phyloP scores from a whole-genome alignment of 2,113 vertebrate genomes.

The Anthoscopus minutus region DNA sequence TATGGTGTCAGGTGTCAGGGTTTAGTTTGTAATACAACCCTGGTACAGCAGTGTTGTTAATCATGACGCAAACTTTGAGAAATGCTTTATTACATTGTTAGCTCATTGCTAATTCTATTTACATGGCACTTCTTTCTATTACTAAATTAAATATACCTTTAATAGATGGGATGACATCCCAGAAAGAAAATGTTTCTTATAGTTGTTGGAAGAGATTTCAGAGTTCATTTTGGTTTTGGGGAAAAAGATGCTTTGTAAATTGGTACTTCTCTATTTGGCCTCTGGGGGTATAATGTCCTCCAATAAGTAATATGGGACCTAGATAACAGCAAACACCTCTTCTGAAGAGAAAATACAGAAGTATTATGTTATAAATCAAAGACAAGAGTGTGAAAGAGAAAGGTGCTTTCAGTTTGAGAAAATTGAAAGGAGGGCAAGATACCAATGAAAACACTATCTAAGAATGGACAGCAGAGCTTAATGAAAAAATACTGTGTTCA shows the following conservation, averaged over 20 bases:
- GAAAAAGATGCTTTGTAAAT: neutral
- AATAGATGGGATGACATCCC: neutral
- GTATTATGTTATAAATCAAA: constrained; percentile 21
- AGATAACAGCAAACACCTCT: neutral
- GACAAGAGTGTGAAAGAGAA: neutral
- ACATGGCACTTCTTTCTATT: neutral
- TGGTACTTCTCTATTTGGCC: neutral
- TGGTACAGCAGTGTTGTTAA: rapidly evolving
- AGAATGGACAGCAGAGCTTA: neutral
- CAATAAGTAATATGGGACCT: neutral
- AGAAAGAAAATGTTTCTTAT: neutral
- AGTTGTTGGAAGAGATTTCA: neutral
- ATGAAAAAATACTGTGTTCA: constrained; percentile 10
- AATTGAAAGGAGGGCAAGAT: neutral
- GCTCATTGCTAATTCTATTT: neutral
- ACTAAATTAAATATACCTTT: neutral
- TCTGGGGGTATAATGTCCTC: neutral
- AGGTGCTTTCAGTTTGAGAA: neutral
- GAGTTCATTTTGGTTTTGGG: neutral
- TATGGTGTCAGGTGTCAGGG: neutral
- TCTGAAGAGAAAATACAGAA: neutral
- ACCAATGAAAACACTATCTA: neutral
- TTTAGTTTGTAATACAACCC: neutral
- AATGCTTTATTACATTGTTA: neutral
- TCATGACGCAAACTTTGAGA: neutral